Percentiles rank a stretch among this genome's conserved stretches.
These are phyloP conservation scores for Quadroppia sp. DNA, from an alignment of 2,888 invertebrate species.

Conservation along the genomic window DNA sequence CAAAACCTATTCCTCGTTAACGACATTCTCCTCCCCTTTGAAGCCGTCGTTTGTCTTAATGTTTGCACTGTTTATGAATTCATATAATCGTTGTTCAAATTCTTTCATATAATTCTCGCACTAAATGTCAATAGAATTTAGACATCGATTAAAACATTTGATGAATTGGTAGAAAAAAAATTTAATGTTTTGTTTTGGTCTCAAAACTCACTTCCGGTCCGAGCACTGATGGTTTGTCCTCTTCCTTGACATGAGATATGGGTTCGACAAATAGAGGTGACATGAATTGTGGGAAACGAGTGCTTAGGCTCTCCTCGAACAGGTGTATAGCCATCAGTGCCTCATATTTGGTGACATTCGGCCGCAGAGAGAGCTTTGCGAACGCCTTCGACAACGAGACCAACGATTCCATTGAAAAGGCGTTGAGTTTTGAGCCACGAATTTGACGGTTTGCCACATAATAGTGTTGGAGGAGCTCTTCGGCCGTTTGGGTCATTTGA, in stretches of 20 bases:
- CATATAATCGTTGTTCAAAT: no score
- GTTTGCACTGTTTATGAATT: no score
- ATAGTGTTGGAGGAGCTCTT: slow-evolving; percentile 10
- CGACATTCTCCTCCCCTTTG: no score
- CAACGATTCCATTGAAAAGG: slow-evolving; percentile 12
- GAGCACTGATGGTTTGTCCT: no score
- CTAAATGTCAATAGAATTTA: no score
- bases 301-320: slow-evolving; percentile 28
- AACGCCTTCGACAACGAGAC: slow-evolving; percentile 13
- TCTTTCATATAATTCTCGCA: no score
- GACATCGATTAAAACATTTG: no score
- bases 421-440: slow-evolving; percentile 10
- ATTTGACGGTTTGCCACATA: slow-evolving; percentile 20
- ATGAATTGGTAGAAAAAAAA: no score
- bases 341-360: slow-evolving; percentile 30
- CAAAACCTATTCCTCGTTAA: no score
- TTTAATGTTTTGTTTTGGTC: no score
- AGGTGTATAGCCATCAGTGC: slow-evolving; percentile 34
- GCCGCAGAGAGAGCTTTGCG: slow-evolving; percentile 32
- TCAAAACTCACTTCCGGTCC: not conserved
- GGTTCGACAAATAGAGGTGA: not conserved
- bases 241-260: not conserved
- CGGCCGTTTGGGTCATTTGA: not conserved
- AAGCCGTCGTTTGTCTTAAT: no score
- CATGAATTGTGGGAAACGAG: not conserved